Conservation (phyloP, 2,113 vertebrate genomes). For the Pedetes capensis region DNA sequence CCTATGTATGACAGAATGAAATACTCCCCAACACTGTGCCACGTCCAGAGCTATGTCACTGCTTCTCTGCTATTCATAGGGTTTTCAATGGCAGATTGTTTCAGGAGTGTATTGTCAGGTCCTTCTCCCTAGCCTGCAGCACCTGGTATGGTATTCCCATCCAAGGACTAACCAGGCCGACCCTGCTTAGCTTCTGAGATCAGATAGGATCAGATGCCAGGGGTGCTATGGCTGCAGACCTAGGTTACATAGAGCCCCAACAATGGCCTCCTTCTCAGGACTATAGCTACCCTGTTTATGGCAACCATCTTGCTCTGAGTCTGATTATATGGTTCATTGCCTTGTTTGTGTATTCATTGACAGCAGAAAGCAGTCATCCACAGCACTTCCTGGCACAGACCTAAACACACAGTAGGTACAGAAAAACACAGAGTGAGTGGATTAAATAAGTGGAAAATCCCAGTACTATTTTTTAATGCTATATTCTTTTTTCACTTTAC, state of each 20-base stretch:
- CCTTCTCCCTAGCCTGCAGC: no score
- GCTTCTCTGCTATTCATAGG: no score
- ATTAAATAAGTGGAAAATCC: slow-evolving; percentile 35
- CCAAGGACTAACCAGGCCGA: no score
- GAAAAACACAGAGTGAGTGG: background rate
- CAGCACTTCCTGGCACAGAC: background rate
- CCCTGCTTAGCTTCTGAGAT: no score
- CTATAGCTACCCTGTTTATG: background rate
- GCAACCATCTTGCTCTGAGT: background rate
- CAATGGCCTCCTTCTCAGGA: background rate
- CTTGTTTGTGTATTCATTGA: background rate
- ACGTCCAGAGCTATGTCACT: no score
- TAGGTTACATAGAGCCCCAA: background rate
- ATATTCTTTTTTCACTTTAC: background rate
- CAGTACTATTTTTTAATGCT: background rate
- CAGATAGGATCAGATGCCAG: no score
- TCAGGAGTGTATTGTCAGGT: no score
- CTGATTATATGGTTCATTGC: background rate
- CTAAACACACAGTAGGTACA: background rate
- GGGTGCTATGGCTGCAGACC: no score
- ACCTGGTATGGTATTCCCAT: no score
- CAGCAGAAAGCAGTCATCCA: background rate
- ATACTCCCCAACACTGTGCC: no score
- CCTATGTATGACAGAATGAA: no score
- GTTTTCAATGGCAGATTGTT: no score